phyloP scores from a whole-genome alignment of 2,113 vertebrate species.

The Sorex fumeus region DNA sequence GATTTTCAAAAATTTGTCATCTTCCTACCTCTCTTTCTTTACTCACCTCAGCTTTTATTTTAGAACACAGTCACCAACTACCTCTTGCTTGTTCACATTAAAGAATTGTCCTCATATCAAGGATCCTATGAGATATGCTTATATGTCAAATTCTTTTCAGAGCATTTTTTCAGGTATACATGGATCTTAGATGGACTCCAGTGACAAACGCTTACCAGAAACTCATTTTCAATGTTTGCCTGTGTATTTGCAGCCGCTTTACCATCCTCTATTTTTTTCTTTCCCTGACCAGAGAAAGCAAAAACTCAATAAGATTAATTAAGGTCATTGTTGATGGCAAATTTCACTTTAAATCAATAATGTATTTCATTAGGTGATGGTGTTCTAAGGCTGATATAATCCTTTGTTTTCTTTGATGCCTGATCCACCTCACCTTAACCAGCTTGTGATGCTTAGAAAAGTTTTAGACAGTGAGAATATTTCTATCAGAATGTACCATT shows the following conservation, averaged over 20 bases:
- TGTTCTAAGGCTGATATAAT: neutral
- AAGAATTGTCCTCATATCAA: neutral
- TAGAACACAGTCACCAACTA: neutral
- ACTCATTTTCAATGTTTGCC: neutral
- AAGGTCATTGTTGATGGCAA: neutral
- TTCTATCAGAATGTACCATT: conserved; percentile 11
- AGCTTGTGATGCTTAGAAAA: neutral
- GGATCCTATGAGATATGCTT: neutral
- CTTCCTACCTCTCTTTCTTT: neutral
- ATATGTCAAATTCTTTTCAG: neutral
- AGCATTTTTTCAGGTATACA: neutral
- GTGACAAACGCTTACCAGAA: neutral
- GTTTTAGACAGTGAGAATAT: neutral
- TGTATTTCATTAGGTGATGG: neutral
- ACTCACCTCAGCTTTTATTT: neutral
- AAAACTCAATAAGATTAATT: neutral
- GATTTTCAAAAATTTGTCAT: neutral
- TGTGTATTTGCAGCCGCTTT: neutral
- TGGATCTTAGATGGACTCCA: neutral
- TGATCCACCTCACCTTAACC: neutral
- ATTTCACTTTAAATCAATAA: conserved; percentile 51
- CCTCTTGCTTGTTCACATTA: neutral
- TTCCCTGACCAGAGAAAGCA: neutral
- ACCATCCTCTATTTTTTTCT: neutral
- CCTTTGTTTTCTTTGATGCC: conserved; percentile 11